Conservation (phyloP, 23 tunicate species). For the Trididemnum clinides region DNA sequence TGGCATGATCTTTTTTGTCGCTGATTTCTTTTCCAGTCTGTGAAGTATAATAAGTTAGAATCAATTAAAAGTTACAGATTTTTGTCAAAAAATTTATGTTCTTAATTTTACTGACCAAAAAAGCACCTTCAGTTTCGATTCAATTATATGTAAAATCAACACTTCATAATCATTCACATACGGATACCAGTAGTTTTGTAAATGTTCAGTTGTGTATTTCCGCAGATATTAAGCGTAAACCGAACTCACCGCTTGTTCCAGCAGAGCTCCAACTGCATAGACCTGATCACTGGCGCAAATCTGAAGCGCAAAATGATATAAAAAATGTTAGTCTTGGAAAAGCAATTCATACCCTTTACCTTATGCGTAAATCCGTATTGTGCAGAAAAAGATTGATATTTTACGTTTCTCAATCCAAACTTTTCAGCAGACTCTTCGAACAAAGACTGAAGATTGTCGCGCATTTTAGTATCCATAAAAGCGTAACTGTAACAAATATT, state of each 20-base stretch:
- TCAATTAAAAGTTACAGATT: background rate
- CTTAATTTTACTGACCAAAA: no score
- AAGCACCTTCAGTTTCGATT: no score
- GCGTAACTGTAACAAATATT: constrained; percentile 51
- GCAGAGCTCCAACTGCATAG: constrained; percentile 62
- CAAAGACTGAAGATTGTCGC: constrained; percentile 66
- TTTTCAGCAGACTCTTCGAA: constrained; percentile 91
- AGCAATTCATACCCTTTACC: no score
- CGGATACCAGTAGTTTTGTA: no score
- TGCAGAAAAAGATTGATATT: constrained; percentile 79
- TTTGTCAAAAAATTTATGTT: background rate
- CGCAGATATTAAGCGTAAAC: no score
- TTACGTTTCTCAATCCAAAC: constrained; percentile 73
- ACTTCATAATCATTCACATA: no score
- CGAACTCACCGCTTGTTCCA: constrained; percentile 51
- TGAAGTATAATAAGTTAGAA: background rate
- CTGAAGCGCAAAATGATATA: no score
- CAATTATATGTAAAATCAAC: no score
- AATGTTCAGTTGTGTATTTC: no score
- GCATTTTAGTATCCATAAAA: constrained; percentile 81
- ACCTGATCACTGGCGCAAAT: constrained; percentile 81
- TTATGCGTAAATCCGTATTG: constrained; percentile 77
- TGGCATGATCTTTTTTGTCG: constrained; percentile 42
- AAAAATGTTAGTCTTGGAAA: no score
- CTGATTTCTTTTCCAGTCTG: background rate